Percentiles rank a stretch among this genome's conserved stretches.
These are phyloP conservation scores for Lagorchestes hirsutus DNA, from an alignment of 2,797 vertebrate genomes.

Conservation along the genomic window DNA sequence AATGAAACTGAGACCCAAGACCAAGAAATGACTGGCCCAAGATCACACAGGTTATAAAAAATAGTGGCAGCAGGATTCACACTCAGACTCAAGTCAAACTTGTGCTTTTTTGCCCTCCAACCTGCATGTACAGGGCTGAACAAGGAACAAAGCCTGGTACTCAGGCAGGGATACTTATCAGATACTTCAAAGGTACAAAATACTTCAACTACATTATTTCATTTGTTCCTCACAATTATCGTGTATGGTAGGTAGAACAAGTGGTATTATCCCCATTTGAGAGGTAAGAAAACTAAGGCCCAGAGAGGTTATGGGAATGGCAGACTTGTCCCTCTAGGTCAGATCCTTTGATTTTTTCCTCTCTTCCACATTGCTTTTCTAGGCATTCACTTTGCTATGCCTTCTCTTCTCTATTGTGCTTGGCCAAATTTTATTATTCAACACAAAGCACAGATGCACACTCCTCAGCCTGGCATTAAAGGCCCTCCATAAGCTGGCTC, in stretches of 20 bases:
- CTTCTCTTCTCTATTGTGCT: not conserved
- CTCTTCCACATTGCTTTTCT: not conserved
- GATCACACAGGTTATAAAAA: not conserved
- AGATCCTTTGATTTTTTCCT: not conserved
- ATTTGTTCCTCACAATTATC: not conserved
- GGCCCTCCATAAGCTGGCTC: not conserved
- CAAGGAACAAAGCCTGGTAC: not conserved
- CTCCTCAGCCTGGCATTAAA: not conserved
- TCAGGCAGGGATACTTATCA: not conserved
- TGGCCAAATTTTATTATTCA: not conserved
- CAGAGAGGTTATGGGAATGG: not conserved
- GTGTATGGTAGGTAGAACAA: not conserved
- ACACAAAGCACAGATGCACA: not conserved
- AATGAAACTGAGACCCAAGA: not conserved
- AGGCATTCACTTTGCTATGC: not conserved
- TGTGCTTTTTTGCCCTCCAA: not conserved
- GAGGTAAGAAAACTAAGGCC: not conserved
- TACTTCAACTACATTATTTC: not conserved
- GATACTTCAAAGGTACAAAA: not conserved
- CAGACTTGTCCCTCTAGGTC: not conserved
- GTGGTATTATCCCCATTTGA: not conserved
- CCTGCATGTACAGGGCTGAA: not conserved
- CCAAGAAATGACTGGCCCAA: not conserved
- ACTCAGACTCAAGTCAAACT: not conserved
- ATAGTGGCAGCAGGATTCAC: not conserved